Evolutionary conservation across 2,888 invertebrate species (phyloP).

Genomic region (Habroteleia sp.): DNA sequence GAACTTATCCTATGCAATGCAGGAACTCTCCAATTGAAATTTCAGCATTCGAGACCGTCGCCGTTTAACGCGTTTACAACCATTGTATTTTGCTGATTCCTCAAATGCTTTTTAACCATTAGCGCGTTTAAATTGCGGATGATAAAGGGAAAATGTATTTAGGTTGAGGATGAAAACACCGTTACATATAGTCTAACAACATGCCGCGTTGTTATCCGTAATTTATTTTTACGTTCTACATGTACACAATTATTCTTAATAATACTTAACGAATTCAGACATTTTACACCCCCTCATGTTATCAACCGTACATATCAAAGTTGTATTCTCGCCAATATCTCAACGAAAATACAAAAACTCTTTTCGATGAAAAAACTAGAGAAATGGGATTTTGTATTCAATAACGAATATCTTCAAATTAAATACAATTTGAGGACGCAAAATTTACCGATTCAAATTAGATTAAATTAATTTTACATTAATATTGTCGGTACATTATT

Average conservation of each 20-base stretch:
- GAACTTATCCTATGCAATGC: slow-evolving; percentile 37
- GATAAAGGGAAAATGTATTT: slow-evolving; percentile 5
- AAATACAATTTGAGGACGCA: too few species aligned
- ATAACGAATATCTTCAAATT: not conserved
- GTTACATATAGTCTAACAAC: slow-evolving; percentile 4
- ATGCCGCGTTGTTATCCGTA: not conserved
- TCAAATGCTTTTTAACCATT: slow-evolving; percentile 9
- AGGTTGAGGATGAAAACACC: not conserved
- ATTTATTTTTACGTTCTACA: slow-evolving; percentile 16
- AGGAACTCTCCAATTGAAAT: slow-evolving; percentile 21
- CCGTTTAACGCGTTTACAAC: slow-evolving; percentile 4
- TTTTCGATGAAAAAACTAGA: not conserved
- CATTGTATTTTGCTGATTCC: slow-evolving; percentile 5
- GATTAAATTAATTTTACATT: slow-evolving; percentile 3
- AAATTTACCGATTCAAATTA: not conserved
- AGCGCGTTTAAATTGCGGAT: not conserved
- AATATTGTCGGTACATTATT: slow-evolving; percentile 57
- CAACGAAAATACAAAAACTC: not conserved
- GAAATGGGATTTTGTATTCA: not conserved
- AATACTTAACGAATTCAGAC: slow-evolving; percentile 26
- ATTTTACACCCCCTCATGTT: slow-evolving; percentile 2
- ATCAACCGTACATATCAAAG: slow-evolving; percentile 11
- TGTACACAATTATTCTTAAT: slow-evolving; percentile 18
- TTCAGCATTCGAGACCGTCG: slow-evolving; percentile 4
- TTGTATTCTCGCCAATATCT: slow-evolving; percentile 3